A percentile compares a stretch with the other conserved stretches of the same genome.
Evolutionary conservation across 1,140 invertebrate genomes (phyloP).

Genomic region (Hyles vespertilio): DNA sequence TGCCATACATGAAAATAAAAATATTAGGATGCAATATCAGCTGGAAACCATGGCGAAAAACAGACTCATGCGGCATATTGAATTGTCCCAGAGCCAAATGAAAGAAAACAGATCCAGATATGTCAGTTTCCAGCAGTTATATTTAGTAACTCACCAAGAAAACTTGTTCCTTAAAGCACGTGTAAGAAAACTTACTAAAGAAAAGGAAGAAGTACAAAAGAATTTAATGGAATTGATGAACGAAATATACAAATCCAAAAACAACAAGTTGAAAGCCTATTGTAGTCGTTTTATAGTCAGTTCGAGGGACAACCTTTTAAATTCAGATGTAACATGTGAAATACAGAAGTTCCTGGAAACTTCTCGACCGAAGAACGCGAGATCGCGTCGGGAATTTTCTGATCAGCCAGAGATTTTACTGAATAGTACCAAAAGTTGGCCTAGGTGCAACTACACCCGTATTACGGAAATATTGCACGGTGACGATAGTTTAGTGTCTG

Average conservation of each 20-base stretch:
- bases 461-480: constrained; percentile 25
- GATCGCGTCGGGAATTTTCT: constrained; percentile 8
- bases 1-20: constrained; percentile 54
- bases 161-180: constrained; percentile 49
- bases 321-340: constrained; percentile 45
- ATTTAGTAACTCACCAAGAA: constrained; percentile 51
- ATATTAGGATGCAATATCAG: constrained; percentile 45
- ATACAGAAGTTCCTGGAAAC: constrained; percentile 46
- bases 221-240: constrained; percentile 49
- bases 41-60: constrained; percentile 46
- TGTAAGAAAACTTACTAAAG: constrained; percentile 40
- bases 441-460: constrained; percentile 4
- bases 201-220: constrained; percentile 49
- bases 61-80: constrained; percentile 36
- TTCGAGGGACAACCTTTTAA: constrained; percentile 48
- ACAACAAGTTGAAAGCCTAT: constrained; percentile 48
- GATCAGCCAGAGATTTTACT: not conserved
- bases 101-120: constrained; percentile 48
- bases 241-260: constrained; percentile 48
- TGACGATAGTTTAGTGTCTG: constrained; percentile 19
- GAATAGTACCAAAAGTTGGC: constrained; percentile 4
- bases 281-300: constrained; percentile 52
- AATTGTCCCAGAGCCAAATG: constrained; percentile 45
- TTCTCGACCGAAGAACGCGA: constrained; percentile 7
- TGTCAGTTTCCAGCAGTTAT: constrained; percentile 54